Base-by-base conservation (phyloP, 2,888 invertebrate species). In the Netelia fuscicornis region DNA sequence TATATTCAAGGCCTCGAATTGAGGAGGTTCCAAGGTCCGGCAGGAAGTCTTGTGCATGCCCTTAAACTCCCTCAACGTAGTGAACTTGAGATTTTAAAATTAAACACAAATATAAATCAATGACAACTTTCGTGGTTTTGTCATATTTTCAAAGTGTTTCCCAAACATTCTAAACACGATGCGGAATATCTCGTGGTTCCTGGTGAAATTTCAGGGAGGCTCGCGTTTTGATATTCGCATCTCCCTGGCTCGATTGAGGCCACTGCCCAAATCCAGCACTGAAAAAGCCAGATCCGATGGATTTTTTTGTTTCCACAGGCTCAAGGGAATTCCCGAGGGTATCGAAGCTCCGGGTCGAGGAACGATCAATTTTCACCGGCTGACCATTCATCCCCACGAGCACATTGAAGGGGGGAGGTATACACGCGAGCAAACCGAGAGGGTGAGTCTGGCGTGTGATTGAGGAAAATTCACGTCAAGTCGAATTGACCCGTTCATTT, bases 351-450 rank as follows among this genome's bases (percentile, higher is more conserved):
- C 56, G 72, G 60, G 56, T 2, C 68, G 72, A 67, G 68, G 78
- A 85, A 85, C 85, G 86, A 86, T 87, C 87, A 86, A 87, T 87
- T 87, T 84, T 84, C 86, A 85, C 81, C 77, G 79, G 81, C 86
- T 81, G 81, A 82, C 85, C 86, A 86, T 87, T 87, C 86, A 86
- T 87, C 84, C 68, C 70, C 82, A 74, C 84, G 77, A 84, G 84
- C 85, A 79, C 75, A 75, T 75, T 79, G 71, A n/a, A 54, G 65
- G 5, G 74, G 75, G 56, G 81, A 67, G 54, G 76, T 64, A 3
- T 54, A 42, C 54, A 76, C 83, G 77, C 65, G 81, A 87, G 81
- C 83, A 65, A 65, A 86, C 81, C 80, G 78, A 84, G 74, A 72
- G 68, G 44, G 13, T 44, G n/a, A 52, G 37, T 20, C 37, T 37